Evolutionary conservation across 1,140 invertebrate genomes (phyloP), one percentile per base, ranked within the genome.

Genomic region (Polypedilum pembai): DNA sequence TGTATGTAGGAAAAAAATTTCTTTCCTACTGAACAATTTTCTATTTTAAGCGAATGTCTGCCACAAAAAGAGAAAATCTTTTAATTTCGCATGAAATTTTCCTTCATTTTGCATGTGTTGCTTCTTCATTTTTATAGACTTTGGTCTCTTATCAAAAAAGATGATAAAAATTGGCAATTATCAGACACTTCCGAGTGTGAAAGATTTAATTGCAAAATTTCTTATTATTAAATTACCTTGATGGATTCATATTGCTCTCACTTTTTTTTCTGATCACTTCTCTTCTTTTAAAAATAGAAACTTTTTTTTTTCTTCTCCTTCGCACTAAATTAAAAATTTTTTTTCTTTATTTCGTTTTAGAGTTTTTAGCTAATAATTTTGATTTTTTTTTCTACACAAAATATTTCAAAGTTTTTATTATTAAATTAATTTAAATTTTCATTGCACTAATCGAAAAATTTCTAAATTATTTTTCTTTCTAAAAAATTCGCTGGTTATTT

Each of bases 281-380:
- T 56, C 45, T 56, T 56, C 45, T 56, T 66, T 69, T 69, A 69
- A 20, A 69, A 69, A 69, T 69, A 69, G 65, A 69, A 69, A 56
- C 45, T 56, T 56, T 56, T 69, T 69, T 20, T 69, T 8, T 18
- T 18, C 17, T 18, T 69, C 17, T 66, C 1, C 10, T 21, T 18
- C 4, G 65, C 7, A 69, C n/a, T n/a, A n/a, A n/a, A n/a, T n/a
- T n/a, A 69, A 69, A 69, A 66, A 66, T 66, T 66, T 66, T 66
- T 69, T 69, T 18, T 69, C 63, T 66, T 17, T 18, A 66, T 12
- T 66, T n/a, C n/a, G n/a, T n/a, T n/a, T n/a, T 12, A 17, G 7
- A 66, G 18, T 1, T 17, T 20, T 18, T 7, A 17, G n/a, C 18
- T 20, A 20, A 18, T 66, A 66, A 66, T 18, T 66, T 66, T 66